These are phyloP conservation scores for Hydrolagus affinis DNA, from an alignment of 2,113 vertebrate genomes.

Conservation along the genomic window DNA sequence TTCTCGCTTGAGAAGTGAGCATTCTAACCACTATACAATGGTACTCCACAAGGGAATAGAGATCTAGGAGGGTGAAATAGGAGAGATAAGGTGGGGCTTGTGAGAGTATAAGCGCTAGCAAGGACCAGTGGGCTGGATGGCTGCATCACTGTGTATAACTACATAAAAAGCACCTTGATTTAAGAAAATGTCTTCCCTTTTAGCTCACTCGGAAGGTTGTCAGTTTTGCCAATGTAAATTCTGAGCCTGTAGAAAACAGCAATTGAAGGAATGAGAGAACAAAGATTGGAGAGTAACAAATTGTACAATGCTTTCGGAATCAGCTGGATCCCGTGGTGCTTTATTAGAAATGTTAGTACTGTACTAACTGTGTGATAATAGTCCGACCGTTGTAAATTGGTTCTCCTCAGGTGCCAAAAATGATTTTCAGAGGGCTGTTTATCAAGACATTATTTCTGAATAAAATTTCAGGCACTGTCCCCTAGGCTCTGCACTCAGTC, in stretches of 20 bases:
- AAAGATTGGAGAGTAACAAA: neutral
- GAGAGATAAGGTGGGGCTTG: no score
- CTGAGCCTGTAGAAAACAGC: neutral
- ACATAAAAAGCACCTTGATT: no score
- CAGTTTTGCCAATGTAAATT: neutral
- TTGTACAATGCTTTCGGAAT: neutral
- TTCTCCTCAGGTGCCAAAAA: slow-evolving; percentile 15
- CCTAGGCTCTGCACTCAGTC: neutral
- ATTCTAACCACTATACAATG: no score
- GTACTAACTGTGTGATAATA: neutral
- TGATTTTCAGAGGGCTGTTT: slow-evolving; percentile 4
- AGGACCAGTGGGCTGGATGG: no score
- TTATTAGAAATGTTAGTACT: slow-evolving; percentile 4
- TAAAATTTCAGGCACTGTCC: neutral
- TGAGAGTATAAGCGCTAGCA: no score
- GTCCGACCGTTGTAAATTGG: slow-evolving; percentile 12
- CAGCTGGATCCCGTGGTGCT: neutral
- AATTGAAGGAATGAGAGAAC: neutral
- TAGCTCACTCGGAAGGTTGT: no score
- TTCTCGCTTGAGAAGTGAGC: no score
- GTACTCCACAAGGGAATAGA: no score
- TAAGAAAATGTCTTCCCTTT: no score
- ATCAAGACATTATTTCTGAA: slow-evolving; percentile 20
- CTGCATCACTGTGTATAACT: no score
- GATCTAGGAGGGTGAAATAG: no score